Percentiles rank a stretch among this genome's conserved stretches.
Conservation (phyloP, 2,888 invertebrate species). For the Thecophora atra region DNA sequence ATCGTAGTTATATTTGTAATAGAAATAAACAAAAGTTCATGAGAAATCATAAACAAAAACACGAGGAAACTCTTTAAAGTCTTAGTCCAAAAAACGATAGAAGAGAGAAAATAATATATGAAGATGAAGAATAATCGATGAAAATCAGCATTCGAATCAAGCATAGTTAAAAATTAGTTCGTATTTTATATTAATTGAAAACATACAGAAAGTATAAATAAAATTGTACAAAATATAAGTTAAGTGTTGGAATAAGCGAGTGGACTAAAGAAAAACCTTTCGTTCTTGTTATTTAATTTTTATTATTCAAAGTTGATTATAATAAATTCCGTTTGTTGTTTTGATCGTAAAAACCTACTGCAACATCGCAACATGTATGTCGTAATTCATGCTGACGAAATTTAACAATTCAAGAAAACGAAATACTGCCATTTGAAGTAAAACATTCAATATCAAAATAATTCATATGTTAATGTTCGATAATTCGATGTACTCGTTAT, state of each 20-base stretch:
- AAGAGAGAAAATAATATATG: neutral
- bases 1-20: neutral
- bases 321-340: too few species aligned
- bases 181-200: neutral
- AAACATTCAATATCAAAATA: neutral
- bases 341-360: neutral
- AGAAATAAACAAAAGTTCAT: conserved; percentile 37
- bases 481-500: too few species aligned
- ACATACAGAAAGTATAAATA: too few species aligned
- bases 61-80: conserved; percentile 3
- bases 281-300: too few species aligned
- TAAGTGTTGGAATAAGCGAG: too few species aligned
- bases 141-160: too few species aligned
- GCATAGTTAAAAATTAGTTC: neutral
- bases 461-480: too few species aligned
- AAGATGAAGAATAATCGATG: neutral
- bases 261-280: too few species aligned
- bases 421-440: neutral
- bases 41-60: conserved; percentile 21
- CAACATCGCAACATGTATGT: neutral
- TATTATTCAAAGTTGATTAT: too few species aligned
- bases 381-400: neutral
- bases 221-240: neutral
- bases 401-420: neutral
- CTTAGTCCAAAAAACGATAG: conserved; percentile 1